These are phyloP conservation scores for Euwallacea fornicatus DNA, from an alignment of 1,140 invertebrate genomes.

Conservation along the genomic window DNA sequence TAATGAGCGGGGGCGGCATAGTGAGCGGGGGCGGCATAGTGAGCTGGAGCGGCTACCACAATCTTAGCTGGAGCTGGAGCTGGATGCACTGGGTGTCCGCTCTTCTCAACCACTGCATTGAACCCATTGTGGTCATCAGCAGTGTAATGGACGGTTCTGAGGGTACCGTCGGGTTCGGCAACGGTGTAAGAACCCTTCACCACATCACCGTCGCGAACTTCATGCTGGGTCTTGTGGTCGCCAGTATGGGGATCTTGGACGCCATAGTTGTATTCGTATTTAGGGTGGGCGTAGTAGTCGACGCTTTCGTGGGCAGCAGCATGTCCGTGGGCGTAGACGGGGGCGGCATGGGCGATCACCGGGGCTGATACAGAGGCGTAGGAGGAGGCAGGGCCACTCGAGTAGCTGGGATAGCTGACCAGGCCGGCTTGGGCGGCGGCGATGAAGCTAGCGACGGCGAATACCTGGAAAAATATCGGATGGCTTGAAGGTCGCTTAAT, in stretches of 20 bases:
- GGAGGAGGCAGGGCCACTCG: background rate
- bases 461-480: background rate
- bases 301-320: background rate
- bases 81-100: constrained; percentile 35
- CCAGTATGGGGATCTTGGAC: constrained; percentile 57
- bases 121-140: constrained; percentile 56
- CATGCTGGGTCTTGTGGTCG: constrained; percentile 57
- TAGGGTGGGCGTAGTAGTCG: constrained; percentile 57
- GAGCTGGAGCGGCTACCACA: constrained; percentile 17
- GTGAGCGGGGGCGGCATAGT: constrained; percentile 3
- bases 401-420: constrained; percentile 3
- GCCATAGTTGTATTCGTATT: constrained; percentile 57
- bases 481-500: no score
- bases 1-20: constrained; percentile 1
- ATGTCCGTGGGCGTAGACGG: background rate
- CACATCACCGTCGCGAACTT: constrained; percentile 54
- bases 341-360: background rate
- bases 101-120: constrained; percentile 51
- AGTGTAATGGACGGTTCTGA: constrained; percentile 56
- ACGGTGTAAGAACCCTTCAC: constrained; percentile 56
- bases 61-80: constrained; percentile 14
- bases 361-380: constrained; percentile 7
- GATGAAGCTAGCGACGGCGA: constrained; percentile 1
- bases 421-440: constrained; percentile 9
- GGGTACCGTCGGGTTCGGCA: constrained; percentile 55